Evolutionary conservation across 2,797 vertebrate species (phyloP).

Genomic region (Pseudocheirus occidentalis): DNA sequence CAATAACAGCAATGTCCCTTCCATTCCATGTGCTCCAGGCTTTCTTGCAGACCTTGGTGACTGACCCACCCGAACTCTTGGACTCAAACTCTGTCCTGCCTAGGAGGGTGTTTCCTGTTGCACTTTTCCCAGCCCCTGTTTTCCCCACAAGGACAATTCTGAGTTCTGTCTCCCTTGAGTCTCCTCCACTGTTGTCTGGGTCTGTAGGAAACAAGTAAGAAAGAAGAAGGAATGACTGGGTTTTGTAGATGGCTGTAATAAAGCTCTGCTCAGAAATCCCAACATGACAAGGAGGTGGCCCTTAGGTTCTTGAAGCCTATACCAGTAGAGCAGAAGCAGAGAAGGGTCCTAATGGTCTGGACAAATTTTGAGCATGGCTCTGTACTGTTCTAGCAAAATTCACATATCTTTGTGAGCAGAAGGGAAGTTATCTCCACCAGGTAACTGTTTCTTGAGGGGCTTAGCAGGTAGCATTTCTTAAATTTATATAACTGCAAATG

Average conservation of each 20-base stretch:
- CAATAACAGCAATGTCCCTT: too few relatives aligned
- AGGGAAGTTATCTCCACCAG: background rate
- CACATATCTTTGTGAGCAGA: background rate
- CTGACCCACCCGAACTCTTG: background rate
- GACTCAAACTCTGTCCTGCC: background rate
- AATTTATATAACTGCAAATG: background rate
- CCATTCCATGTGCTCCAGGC: background rate
- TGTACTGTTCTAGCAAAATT: background rate
- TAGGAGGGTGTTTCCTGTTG: background rate
- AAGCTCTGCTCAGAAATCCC: background rate
- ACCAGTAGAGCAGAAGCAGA: background rate
- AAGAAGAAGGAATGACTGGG: background rate
- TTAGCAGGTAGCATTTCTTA: background rate
- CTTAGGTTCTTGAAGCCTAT: background rate
- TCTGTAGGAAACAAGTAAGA: background rate
- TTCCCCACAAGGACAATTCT: background rate
- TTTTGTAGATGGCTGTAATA: background rate
- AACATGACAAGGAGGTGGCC: background rate
- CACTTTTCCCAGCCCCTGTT: too few relatives aligned
- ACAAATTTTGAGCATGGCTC: background rate
- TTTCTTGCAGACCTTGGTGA: background rate
- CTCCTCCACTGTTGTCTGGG: background rate
- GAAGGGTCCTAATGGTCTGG: background rate
- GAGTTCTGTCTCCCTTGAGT: background rate
- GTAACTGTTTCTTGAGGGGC: background rate